A percentile compares a stretch with the other conserved stretches of the same genome.
These are phyloP conservation scores for Spialia ferax DNA, from an alignment of 2,888 invertebrate genomes.

Conservation along the genomic window DNA sequence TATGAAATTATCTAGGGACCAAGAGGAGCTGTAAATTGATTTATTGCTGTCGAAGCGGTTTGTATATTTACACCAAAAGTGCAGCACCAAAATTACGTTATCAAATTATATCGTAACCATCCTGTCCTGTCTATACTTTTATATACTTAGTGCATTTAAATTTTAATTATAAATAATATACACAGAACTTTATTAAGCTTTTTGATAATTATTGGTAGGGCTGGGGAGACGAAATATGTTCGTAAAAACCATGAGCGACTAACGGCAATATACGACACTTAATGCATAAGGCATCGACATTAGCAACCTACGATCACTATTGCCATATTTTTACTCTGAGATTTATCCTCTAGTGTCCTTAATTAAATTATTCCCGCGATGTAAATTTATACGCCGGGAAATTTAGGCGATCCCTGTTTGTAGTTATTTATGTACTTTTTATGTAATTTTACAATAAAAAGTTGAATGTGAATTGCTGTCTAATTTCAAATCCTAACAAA, in stretches of 20 bases:
- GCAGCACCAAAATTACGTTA: conserved; percentile 11
- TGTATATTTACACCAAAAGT: background rate
- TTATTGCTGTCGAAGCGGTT: background rate
- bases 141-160: conserved; percentile 16
- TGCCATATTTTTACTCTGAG: conserved; percentile 32
- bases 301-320: conserved; percentile 34
- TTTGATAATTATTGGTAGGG: conserved; percentile 4
- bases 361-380: conserved; percentile 3
- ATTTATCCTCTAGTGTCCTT: conserved; percentile 41
- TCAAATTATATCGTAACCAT: background rate
- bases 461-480: conserved; percentile 51
- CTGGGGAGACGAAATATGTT: conserved; percentile 18
- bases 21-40: conserved; percentile 10
- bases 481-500: conserved; percentile 31
- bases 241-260: conserved; percentile 7
- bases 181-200: background rate
- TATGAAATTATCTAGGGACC: conserved; percentile 22
- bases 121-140: background rate
- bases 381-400: conserved; percentile 1
- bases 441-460: conserved; percentile 76
- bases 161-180: background rate
- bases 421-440: conserved; percentile 64
- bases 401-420: conserved; percentile 51
- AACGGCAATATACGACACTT: conserved; percentile 25
- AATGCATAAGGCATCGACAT: conserved; percentile 31